Evolutionary conservation across 1,140 invertebrate species (phyloP).

Genomic region (Pogonomyrmex barbatus): DNA sequence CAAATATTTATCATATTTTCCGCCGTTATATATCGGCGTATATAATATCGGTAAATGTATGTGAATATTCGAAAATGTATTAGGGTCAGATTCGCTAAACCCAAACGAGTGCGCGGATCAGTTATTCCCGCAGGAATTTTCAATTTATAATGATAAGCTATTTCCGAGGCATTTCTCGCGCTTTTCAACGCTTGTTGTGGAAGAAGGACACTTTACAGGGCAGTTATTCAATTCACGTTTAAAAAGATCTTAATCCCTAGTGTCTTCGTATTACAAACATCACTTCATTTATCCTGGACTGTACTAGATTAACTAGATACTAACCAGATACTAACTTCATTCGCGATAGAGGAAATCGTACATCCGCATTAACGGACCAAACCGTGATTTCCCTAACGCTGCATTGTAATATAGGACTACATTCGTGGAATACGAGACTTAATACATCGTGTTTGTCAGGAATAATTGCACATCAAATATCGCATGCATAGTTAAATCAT

Average conservation of each 20-base stretch:
- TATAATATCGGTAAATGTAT: neutral
- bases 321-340: constrained; percentile 48
- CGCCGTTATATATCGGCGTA: neutral
- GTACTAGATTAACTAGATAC: neutral
- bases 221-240: neutral
- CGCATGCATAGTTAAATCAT: neutral
- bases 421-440: constrained; percentile 8
- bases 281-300: constrained; percentile 21
- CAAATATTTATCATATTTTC: neutral
- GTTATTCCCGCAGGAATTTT: constrained; percentile 9
- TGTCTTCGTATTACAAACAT: neutral
- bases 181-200: neutral
- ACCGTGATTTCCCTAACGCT: constrained; percentile 32
- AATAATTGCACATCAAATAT: constrained; percentile 39
- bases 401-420: constrained; percentile 18
- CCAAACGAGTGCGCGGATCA: constrained; percentile 6
- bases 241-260: neutral
- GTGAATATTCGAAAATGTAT: neutral
- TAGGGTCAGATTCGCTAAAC: neutral
- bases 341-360: constrained; percentile 45
- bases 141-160: neutral
- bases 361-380: constrained; percentile 38
- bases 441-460: constrained; percentile 13
- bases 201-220: neutral
- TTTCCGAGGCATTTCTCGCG: neutral